Conservation (phyloP, 2,113 vertebrate genomes). For the Ivindomyrus marchei region DNA sequence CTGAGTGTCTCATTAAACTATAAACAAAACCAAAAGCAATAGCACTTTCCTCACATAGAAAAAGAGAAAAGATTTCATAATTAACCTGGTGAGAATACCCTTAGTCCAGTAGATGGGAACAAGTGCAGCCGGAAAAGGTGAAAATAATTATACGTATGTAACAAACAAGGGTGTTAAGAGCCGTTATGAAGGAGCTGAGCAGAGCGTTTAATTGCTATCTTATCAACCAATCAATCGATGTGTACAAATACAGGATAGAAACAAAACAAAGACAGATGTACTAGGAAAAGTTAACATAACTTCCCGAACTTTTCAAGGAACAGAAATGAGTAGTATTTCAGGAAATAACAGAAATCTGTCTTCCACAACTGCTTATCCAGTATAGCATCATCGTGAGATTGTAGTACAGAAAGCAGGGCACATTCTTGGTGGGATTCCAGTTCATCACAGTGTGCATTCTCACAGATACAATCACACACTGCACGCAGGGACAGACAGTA, state of each 20-base stretch:
- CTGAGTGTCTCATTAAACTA: neutral
- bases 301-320: neutral
- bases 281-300: neutral
- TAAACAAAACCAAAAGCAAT: neutral
- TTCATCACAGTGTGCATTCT: neutral
- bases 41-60: neutral
- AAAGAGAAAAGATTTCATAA: neutral
- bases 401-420: neutral
- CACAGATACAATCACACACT: neutral
- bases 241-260: neutral
- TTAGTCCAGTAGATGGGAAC: neutral
- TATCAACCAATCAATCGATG: neutral
- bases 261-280: neutral
- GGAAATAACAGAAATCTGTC: neutral
- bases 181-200: neutral
- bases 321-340: neutral
- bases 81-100: neutral
- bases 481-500: neutral
- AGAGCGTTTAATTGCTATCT: neutral
- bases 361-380: neutral
- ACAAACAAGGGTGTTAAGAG: neutral
- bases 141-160: neutral
- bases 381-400: neutral
- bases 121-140: neutral
- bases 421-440: neutral